Evolutionary conservation across 2,888 invertebrate genomes (phyloP).

Genomic region (Plebejus anna): DNA sequence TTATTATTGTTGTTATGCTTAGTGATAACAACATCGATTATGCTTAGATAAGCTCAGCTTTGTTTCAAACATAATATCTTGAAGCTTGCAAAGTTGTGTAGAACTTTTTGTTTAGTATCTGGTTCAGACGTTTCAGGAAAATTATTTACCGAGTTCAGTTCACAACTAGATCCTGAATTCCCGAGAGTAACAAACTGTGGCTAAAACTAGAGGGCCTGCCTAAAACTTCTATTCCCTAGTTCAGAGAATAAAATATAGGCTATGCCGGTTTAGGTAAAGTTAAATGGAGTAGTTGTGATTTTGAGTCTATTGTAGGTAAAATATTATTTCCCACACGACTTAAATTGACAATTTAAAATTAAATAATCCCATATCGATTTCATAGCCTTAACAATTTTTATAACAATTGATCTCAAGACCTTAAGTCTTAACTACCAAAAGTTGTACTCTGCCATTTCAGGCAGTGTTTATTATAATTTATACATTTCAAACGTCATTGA

Average conservation of each 20-base stretch:
- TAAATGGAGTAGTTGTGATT: background rate
- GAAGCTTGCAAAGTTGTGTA: background rate
- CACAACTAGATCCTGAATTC: background rate
- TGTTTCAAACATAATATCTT: background rate
- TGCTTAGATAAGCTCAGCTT: background rate
- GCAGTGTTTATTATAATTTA: background rate
- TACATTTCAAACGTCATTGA: background rate
- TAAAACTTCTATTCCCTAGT: constrained; percentile 5
- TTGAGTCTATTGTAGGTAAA: no score
- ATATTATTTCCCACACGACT: no score
- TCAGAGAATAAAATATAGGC: background rate
- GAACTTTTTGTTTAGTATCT: background rate
- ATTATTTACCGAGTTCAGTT: constrained; percentile 1
- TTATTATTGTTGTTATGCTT: no score
- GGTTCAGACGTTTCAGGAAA: background rate
- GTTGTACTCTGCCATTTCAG: no score
- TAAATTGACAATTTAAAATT: no score
- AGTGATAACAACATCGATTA: no score
- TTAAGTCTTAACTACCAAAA: no score
- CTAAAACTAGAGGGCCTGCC: constrained; percentile 10
- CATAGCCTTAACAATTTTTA: no score
- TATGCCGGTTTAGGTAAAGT: background rate
- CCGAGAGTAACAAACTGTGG: constrained; percentile 9
- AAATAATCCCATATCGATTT: no score
- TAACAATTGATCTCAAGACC: no score